Percentiles rank a stretch among this genome's conserved stretches.
These are phyloP conservation scores for Ormyrus pomaceus DNA, from an alignment of 2,888 invertebrate genomes.

Conservation along the genomic window DNA sequence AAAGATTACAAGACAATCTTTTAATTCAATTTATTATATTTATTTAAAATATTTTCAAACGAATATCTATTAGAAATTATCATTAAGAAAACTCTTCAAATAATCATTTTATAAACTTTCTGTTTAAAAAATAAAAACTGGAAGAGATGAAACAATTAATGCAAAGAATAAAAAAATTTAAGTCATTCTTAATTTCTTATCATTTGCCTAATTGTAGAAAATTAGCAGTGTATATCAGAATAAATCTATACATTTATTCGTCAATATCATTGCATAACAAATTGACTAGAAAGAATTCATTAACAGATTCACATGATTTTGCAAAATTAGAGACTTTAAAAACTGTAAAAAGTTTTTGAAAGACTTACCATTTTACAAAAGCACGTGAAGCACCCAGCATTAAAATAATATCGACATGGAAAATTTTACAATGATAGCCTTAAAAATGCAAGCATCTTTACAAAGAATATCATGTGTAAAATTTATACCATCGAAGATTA, in stretches of 20 bases:
- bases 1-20: no score
- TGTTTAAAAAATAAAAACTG: conserved; percentile 4
- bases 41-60: no score
- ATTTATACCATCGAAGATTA: not conserved
- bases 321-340: conserved; percentile 14
- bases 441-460: not conserved
- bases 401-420: not conserved
- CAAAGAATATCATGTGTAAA: conserved; percentile 21
- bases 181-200: not conserved
- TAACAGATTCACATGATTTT: conserved; percentile 6
- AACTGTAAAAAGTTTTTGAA: not conserved
- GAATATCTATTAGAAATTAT: not conserved
- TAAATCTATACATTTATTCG: conserved; percentile 4
- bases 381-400: conserved; percentile 4
- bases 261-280: conserved; percentile 14
- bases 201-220: conserved; percentile 20
- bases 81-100: not conserved
- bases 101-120: not conserved
- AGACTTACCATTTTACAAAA: conserved; percentile 13
- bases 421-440: conserved; percentile 26
- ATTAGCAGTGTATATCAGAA: conserved; percentile 20
- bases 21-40: no score
- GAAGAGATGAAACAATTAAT: conserved; percentile 3
- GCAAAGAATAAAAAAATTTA: conserved; percentile 23
- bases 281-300: conserved; percentile 6